Base-by-base conservation (phyloP, 2,888 invertebrate species). In the Operophtera brumata region DNA sequence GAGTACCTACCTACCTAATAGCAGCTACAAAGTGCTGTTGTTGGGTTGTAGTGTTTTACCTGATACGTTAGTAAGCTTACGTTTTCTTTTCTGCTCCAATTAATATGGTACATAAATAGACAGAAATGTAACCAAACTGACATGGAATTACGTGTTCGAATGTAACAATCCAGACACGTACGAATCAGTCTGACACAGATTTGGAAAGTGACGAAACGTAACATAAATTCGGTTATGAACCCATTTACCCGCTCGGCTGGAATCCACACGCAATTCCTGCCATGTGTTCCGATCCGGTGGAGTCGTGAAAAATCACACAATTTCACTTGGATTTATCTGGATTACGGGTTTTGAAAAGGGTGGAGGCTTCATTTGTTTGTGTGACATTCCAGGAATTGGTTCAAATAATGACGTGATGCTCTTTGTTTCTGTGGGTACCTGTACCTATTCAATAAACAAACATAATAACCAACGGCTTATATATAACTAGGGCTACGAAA, bases 211-310 rank as follows among this genome's bases (percentile, higher is more conserved):
- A 45, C 34, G 45, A 46, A 49, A 55, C 36, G 41, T 48, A 28
- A 41, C 47, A 47, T 51, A 50, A 40, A 54, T 46, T 54, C 45
- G 45, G 50, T 51, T 50, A 49, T 57, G 48, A 57, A 47, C 43
- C 55, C 51, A 57, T 54, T 57, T 50, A 53, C 44, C 39, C 52
- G 52, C 55, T 53, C 52, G 44, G 40, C 42, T 53, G 45, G 45
- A 54, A 54, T 54, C 43, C 34, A 36, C 43, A 49, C 49, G 52
- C 54, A 49, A 49, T 57, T 52, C 43, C 42, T 46, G 40, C 28
- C 54, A 54, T 39, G 42, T 54, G 57, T 46, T 54, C 47, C 53
- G 35, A 45, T 51, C 20, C 50, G 45, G 52, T 48, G 50, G 43
- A 51, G 48, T 46, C 40, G 48, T 54, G 57, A 54, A 43, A 48